Evolutionary conservation across 1,140 invertebrate genomes (phyloP).

Genomic region (Lordiphosa stackelbergi): DNA sequence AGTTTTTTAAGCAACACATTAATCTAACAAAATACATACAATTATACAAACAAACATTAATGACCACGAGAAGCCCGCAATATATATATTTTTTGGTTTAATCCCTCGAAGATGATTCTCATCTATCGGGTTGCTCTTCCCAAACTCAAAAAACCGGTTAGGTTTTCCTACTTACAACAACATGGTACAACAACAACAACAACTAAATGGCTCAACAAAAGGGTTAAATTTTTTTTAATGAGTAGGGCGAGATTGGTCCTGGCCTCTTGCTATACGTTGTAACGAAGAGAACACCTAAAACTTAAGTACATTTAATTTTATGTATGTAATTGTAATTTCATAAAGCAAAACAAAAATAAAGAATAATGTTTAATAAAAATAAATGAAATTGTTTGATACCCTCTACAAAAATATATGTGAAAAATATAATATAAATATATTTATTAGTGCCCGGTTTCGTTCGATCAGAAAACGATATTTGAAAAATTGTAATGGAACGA

Average conservation of each 20-base stretch:
- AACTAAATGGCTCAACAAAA: conserved; percentile 33
- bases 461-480: too few species aligned
- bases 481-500: too few species aligned
- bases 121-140: too few species aligned
- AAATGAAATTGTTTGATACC: background rate
- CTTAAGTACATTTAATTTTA: conserved; percentile 43
- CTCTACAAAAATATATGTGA: too few species aligned
- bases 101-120: too few species aligned
- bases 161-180: background rate
- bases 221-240: conserved; percentile 26
- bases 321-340: conserved; percentile 47
- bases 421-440: too few species aligned
- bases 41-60: conserved; percentile 12
- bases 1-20: conserved; percentile 43
- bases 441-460: too few species aligned
- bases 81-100: conserved; percentile 17
- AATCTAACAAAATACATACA: conserved; percentile 13
- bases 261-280: too few species aligned
- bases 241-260: conserved; percentile 28
- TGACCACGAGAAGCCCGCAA: conserved; percentile 31
- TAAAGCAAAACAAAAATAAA: conserved; percentile 42
- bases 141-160: too few species aligned
- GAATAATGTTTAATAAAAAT: conserved; percentile 45
- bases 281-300: conserved; percentile 8
- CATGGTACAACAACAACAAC: background rate